Percentiles rank a stretch among this genome's conserved stretches.
Conservation (phyloP, 1,140 invertebrate species). For the Megalonaias nervosa region DNA sequence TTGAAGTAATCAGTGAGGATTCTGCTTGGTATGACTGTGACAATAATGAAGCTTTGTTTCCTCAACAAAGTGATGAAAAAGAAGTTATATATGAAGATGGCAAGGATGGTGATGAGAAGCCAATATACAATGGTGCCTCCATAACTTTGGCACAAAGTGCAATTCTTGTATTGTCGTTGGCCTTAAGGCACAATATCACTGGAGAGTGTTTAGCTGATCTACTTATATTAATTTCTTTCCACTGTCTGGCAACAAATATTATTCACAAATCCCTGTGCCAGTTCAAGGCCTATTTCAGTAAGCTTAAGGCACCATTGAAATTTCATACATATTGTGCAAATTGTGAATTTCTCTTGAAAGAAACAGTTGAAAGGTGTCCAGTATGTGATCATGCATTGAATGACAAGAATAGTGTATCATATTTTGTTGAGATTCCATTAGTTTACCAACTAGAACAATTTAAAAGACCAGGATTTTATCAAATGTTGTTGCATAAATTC, state of each 20-base stretch:
- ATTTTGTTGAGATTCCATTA: constrained; percentile 23
- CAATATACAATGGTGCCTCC: constrained; percentile 4
- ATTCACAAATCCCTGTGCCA: not conserved
- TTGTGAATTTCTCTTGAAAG: constrained; percentile 1
- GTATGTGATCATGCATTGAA: constrained; percentile 3
- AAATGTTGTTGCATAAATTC: constrained; percentile 4
- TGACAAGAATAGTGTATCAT: constrained; percentile 7
- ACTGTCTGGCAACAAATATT: constrained; percentile 9
- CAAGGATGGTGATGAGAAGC: not conserved
- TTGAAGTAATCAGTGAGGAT: no score
- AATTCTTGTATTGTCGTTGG: not conserved
- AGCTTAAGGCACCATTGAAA: not conserved
- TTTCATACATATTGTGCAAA: constrained; percentile 2
- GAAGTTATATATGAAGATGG: not conserved
- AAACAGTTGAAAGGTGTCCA: not conserved
- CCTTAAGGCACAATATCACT: not conserved
- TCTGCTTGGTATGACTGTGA: no score
- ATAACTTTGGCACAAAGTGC: constrained; percentile 10
- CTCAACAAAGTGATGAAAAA: not conserved
- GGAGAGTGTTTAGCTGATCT: constrained; percentile 2
- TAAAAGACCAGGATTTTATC: constrained; percentile 7
- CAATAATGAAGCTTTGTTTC: not conserved
- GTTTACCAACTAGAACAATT: constrained; percentile 16
- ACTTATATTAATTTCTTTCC: constrained; percentile 2
- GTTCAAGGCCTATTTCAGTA: constrained; percentile 7